These are phyloP conservation scores for Eulithis prunata DNA, from an alignment of 2,888 invertebrate genomes.

Conservation along the genomic window DNA sequence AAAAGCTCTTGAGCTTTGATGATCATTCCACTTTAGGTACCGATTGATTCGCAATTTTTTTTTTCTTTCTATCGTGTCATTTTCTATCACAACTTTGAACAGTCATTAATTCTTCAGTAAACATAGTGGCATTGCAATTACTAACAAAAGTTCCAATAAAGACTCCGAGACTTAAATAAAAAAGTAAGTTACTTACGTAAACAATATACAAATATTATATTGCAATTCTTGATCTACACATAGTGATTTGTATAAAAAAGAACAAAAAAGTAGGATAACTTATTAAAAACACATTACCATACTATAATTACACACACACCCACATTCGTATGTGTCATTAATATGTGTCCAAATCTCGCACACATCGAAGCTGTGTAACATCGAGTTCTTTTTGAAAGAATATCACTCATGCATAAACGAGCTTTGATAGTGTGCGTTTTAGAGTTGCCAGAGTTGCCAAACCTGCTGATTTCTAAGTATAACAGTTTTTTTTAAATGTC, in stretches of 20 bases:
- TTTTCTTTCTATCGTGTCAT: too few species aligned
- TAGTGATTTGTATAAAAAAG: slow-evolving; percentile 39
- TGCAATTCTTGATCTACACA: background rate
- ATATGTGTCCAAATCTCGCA: slow-evolving; percentile 69
- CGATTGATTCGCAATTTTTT: too few species aligned
- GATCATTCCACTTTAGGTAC: too few species aligned
- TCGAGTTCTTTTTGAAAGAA: slow-evolving; percentile 56
- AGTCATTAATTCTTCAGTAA: too few species aligned
- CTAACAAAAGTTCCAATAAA: too few species aligned
- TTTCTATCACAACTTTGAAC: too few species aligned
- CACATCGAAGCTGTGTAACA: slow-evolving; percentile 48
- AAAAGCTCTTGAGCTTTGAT: background rate
- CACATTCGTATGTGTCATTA: slow-evolving; percentile 76
- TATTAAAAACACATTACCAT: slow-evolving; percentile 81
- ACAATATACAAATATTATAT: too few species aligned
- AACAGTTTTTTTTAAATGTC: too few species aligned
- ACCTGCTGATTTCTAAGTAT: slow-evolving; percentile 21
- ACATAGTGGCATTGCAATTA: too few species aligned
- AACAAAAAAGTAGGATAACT: slow-evolving; percentile 60
- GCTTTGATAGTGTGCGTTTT: slow-evolving; percentile 49
- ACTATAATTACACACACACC: slow-evolving; percentile 77
- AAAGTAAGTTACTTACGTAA: too few species aligned
- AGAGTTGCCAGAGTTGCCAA: slow-evolving; percentile 57
- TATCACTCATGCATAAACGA: slow-evolving; percentile 54
- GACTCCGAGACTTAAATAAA: too few species aligned